These are phyloP conservation scores for Idris sp. DNA, from an alignment of 1,140 invertebrate species.

Conservation along the genomic window DNA sequence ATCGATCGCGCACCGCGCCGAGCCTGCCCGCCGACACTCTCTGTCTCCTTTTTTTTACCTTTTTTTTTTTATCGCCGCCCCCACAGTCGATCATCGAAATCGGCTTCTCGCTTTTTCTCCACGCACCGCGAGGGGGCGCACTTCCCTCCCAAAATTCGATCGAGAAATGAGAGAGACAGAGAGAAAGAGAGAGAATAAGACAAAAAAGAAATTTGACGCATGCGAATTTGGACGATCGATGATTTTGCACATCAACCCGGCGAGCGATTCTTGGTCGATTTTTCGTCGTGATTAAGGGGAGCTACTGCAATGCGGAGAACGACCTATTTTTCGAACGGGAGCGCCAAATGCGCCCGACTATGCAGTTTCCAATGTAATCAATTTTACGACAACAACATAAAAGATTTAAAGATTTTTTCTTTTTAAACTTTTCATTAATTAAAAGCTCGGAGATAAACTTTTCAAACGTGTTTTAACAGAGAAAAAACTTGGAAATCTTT, in stretches of 20 bases:
- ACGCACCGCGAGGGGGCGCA: neutral
- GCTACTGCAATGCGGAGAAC: constrained; percentile 24
- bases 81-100: neutral
- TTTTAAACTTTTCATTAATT: no score
- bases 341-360: constrained; percentile 1
- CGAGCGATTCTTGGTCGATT: constrained; percentile 23
- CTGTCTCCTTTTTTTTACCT: constrained; percentile 63
- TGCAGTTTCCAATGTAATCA: constrained; percentile 16
- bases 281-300: constrained; percentile 9
- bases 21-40: constrained; percentile 62
- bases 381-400: no score
- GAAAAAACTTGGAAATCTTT: no score
- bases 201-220: no score
- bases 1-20: constrained; percentile 77
- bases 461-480: no score
- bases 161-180: no score
- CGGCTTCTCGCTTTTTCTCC: neutral
- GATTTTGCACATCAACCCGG: constrained; percentile 15
- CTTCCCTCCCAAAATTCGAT: neutral
- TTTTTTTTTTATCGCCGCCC: constrained; percentile 1
- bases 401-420: no score
- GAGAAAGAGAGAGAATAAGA: no score
- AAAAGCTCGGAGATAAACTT: no score
- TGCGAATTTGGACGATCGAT: constrained; percentile 22
- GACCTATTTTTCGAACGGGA: constrained; percentile 21